phyloP scores from a whole-genome alignment of 2,888 invertebrate genomes.

The Pachycephus smyrnensis region DNA sequence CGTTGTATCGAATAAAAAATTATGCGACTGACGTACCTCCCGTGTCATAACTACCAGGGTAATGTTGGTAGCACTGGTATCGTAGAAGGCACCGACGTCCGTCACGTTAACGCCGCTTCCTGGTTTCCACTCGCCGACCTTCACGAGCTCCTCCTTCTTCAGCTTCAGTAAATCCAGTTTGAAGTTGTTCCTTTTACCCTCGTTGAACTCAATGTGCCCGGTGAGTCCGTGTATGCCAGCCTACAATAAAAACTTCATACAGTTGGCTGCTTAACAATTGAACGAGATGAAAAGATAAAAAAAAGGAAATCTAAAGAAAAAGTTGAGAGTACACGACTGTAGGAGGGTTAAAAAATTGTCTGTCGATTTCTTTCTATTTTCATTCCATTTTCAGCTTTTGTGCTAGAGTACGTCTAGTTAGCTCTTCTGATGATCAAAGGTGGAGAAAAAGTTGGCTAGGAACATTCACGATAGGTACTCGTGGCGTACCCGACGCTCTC shows the following conservation, averaged over 20 bases:
- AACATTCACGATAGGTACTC: too few relatives aligned
- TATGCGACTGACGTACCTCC: constrained; percentile 72
- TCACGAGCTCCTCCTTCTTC: constrained; percentile 80
- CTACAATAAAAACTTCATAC: constrained; percentile 66
- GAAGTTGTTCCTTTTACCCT: constrained; percentile 86
- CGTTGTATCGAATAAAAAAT: not conserved
- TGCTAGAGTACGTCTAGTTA: not conserved
- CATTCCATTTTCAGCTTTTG: too few relatives aligned
- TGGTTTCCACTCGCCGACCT: constrained; percentile 87
- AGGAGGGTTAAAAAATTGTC: too few relatives aligned
- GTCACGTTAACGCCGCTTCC: constrained; percentile 82
- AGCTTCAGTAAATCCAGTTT: constrained; percentile 87
- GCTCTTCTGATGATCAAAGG: not conserved
- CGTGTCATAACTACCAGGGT: constrained; percentile 91
- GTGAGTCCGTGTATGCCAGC: constrained; percentile 87
- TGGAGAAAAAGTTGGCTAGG: not conserved
- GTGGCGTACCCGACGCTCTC: not conserved
- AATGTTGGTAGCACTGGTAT: constrained; percentile 85
- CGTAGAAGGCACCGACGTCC: constrained; percentile 87
- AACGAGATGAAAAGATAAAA: not conserved
- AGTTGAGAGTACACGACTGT: not conserved
- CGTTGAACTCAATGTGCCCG: constrained; percentile 87
- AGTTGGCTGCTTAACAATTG: not conserved
- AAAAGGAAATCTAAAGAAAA: not conserved
- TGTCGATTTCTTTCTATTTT: not conserved